These are phyloP conservation scores for Gorsachius goisagi DNA, from an alignment of 2,113 vertebrate species.

Conservation along the genomic window DNA sequence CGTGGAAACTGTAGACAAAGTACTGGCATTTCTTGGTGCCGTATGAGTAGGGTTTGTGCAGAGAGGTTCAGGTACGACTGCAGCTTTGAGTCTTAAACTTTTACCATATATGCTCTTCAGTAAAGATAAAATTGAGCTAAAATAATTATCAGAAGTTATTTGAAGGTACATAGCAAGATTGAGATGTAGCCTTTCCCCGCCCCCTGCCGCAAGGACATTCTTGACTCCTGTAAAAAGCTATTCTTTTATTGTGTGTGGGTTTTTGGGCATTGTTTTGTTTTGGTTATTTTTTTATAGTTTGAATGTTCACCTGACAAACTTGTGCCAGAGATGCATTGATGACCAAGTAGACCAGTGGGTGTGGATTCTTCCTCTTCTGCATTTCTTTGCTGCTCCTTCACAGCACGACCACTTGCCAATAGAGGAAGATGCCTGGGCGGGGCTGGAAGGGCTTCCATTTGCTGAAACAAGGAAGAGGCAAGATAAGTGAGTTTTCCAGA, in stretches of 20 bases:
- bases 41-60: background rate
- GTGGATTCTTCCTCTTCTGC: constrained; percentile 67
- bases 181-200: background rate
- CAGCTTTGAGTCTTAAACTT: background rate
- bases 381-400: background rate
- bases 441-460: constrained; percentile 70
- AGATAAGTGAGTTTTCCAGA: background rate
- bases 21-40: background rate
- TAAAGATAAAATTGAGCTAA: background rate
- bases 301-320: background rate
- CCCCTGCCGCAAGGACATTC: background rate
- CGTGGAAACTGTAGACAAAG: background rate
- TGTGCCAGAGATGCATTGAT: constrained; percentile 45
- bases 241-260: background rate
- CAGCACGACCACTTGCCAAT: accelerated
- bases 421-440: constrained; percentile 75
- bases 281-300: background rate
- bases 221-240: background rate
- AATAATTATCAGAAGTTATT: background rate
- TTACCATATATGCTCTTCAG: accelerated
- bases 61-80: background rate
- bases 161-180: background rate
- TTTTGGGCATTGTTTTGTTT: background rate
- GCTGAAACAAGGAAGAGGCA: background rate
- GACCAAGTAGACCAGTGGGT: background rate